phyloP scores from a whole-genome alignment of 2,113 vertebrate genomes.

The Pholis gunnellus region DNA sequence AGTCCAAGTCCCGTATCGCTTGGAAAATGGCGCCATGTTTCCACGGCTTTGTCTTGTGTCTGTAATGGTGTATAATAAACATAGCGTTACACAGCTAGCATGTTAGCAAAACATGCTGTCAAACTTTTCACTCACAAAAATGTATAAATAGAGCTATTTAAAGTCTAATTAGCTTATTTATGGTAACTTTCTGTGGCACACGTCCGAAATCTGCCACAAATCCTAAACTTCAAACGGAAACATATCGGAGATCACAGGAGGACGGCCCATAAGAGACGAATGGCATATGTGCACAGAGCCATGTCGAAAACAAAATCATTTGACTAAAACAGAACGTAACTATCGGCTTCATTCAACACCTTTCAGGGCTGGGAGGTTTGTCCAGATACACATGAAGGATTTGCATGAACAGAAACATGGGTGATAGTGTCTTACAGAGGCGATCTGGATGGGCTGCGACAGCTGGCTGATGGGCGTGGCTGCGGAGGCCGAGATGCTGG shows the following conservation, averaged over 20 bases:
- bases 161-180: background rate
- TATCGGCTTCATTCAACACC: background rate
- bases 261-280: too few relatives aligned
- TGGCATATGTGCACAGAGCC: background rate
- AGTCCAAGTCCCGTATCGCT: background rate
- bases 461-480: slow-evolving; percentile 98
- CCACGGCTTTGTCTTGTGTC: background rate
- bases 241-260: background rate
- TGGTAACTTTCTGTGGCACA: background rate
- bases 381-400: background rate
- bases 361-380: background rate
- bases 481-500: slow-evolving; percentile 98
- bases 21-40: background rate
- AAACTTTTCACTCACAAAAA: background rate
- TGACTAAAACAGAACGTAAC: background rate
- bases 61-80: background rate
- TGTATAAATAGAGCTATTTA: background rate
- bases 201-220: too few relatives aligned
- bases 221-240: background rate
- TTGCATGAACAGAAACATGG: background rate
- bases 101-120: background rate
- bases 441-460: slow-evolving; percentile 98
- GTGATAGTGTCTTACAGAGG: slow-evolving; percentile 84
- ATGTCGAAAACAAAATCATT: background rate
- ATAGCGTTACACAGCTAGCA: background rate